Evolutionary conservation across 1,140 invertebrate species (phyloP).

Genomic region (Monochamus saltuarius): DNA sequence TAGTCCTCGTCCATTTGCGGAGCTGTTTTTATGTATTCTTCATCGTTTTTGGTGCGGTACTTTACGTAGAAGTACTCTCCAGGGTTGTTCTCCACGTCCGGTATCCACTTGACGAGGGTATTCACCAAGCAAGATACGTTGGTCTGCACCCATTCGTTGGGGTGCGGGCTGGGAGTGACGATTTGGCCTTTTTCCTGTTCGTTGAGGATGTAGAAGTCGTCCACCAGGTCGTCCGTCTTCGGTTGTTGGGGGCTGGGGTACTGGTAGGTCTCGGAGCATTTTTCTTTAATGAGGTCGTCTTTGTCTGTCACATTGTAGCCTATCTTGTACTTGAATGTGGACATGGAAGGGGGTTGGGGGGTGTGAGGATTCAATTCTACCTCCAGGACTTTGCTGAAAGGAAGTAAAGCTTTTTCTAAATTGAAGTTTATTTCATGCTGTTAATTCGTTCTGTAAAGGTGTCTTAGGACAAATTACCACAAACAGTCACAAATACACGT

Average conservation of each 20-base stretch:
- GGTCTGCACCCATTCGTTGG: constrained; percentile 10
- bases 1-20: constrained; percentile 70
- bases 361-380: constrained; percentile 32
- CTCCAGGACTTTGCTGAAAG: constrained; percentile 34
- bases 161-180: constrained; percentile 10
- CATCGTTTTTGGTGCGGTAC: constrained; percentile 71
- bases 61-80: constrained; percentile 89
- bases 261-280: constrained; percentile 26
- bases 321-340: constrained; percentile 38
- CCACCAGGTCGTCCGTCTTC: constrained; percentile 17
- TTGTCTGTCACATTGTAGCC: constrained; percentile 28
- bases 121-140: constrained; percentile 61
- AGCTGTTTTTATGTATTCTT: constrained; percentile 61
- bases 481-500: too few relatives aligned
- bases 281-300: constrained; percentile 20
- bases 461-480: too few relatives aligned
- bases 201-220: constrained; percentile 33
- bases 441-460: too few relatives aligned
- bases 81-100: constrained; percentile 71
- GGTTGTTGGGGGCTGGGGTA: constrained; percentile 10
- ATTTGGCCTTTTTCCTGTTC: constrained; percentile 16
- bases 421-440: too few relatives aligned
- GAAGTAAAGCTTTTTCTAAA: too few relatives aligned
- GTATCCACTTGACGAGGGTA: constrained; percentile 80
- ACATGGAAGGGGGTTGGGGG: constrained; percentile 31